These are phyloP conservation scores for Candidula unifasciata DNA, from an alignment of 2,888 invertebrate species.

Conservation along the genomic window DNA sequence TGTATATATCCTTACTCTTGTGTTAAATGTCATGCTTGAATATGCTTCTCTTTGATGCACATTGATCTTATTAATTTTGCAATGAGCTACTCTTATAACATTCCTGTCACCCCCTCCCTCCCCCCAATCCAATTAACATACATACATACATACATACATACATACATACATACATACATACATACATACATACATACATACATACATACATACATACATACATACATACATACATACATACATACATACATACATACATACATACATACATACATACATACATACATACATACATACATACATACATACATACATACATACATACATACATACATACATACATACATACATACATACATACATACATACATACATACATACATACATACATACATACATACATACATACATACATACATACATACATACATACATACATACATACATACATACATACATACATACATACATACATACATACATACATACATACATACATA, in stretches of 20 bases:
- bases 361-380: neutral
- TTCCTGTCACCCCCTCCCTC: no score
- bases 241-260: neutral
- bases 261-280: neutral
- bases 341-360: slow-evolving; percentile 8
- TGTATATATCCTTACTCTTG: no score
- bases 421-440: neutral
- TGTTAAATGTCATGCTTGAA: no score
- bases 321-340: neutral
- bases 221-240: neutral
- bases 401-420: neutral
- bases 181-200: neutral
- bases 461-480: neutral
- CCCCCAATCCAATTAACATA: no score
- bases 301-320: slow-evolving; percentile 2
- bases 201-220: neutral
- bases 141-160: no score
- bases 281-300: neutral
- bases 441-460: neutral
- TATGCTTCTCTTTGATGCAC: no score
- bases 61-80: no score
- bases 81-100: no score
- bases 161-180: no score
- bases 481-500: no score
- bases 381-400: neutral